Percentiles rank a stretch among this genome's conserved stretches.
These are phyloP conservation scores for Mesocricetus auratus DNA, from an alignment of 2,113 vertebrate genomes.

Conservation along the genomic window DNA sequence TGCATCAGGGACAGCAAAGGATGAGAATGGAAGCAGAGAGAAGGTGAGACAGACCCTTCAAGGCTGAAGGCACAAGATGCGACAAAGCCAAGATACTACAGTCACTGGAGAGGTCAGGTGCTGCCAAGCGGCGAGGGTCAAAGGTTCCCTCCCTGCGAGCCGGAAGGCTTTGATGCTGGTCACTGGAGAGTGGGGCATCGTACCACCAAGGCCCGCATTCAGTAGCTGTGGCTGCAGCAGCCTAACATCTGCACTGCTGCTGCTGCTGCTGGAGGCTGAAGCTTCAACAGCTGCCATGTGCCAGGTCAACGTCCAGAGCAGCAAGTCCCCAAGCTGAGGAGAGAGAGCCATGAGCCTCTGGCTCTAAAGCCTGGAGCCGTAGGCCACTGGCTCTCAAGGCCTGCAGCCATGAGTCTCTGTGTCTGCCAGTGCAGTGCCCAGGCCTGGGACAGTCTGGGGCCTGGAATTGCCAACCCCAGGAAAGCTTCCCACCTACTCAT, in stretches of 20 bases:
- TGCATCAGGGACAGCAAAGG: no score
- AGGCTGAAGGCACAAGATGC: neutral
- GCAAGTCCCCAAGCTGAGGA: neutral
- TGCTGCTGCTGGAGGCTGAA: neutral
- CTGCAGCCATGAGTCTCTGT: neutral
- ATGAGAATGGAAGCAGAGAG: neutral
- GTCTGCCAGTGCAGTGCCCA: neutral
- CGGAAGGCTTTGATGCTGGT: neutral
- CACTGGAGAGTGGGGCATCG: neutral
- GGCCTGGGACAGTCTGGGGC: neutral
- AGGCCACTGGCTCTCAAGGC: neutral
- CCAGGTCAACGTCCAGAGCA: neutral
- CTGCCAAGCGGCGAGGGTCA: neutral
- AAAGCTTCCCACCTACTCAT: neutral
- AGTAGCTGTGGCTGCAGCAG: neutral
- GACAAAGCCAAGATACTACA: no score
- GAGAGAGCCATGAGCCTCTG: neutral
- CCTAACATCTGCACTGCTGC: neutral
- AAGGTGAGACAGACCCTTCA: neutral
- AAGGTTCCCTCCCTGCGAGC: neutral
- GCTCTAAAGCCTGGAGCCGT: neutral
- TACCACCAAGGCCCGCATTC: neutral
- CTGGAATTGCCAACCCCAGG: neutral
- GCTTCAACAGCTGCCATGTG: neutral
- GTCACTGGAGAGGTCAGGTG: neutral